These are phyloP conservation scores for Cassiopea xamachana DNA, from an alignment of 30 jellyfish, hydroid and myxozoan genomes.

Conservation along the genomic window DNA sequence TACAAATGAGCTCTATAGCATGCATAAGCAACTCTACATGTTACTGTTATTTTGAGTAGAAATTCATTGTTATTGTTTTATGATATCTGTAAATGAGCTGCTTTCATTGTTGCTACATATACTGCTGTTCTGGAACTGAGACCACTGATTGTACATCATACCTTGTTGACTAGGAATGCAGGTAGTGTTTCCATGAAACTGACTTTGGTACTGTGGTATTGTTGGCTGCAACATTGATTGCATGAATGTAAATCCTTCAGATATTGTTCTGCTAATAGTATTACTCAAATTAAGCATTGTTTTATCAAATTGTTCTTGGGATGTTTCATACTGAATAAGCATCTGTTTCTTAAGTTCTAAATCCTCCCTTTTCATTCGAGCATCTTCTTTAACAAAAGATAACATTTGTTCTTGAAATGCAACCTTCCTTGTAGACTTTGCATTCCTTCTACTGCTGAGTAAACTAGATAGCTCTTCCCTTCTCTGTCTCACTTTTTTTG, in stretches of 20 bases:
- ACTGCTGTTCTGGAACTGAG: neutral
- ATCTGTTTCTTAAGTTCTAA: neutral
- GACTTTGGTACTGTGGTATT: neutral
- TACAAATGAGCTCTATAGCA: slow-evolving; percentile 2
- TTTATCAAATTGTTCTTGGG: neutral
- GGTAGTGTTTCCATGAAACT: neutral
- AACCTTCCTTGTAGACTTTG: neutral
- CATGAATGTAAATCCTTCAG: neutral
- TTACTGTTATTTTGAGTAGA: neutral
- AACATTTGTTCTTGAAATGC: neutral
- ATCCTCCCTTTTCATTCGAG: neutral
- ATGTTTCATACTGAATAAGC: neutral
- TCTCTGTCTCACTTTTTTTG: neutral
- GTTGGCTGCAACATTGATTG: neutral
- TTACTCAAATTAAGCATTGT: neutral
- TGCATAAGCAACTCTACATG: neutral
- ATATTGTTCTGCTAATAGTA: neutral
- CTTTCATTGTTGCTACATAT: neutral
- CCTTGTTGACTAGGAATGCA: neutral
- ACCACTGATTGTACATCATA: neutral
- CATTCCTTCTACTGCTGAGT: neutral
- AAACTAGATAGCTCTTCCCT: neutral
- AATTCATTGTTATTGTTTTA: neutral
- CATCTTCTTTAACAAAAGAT: neutral
- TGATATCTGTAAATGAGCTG: neutral